A percentile compares a stretch with the other conserved stretches of the same genome.
These are phyloP conservation scores for Scaptomyza parva DNA, from an alignment of 2,888 invertebrate species.

Conservation along the genomic window DNA sequence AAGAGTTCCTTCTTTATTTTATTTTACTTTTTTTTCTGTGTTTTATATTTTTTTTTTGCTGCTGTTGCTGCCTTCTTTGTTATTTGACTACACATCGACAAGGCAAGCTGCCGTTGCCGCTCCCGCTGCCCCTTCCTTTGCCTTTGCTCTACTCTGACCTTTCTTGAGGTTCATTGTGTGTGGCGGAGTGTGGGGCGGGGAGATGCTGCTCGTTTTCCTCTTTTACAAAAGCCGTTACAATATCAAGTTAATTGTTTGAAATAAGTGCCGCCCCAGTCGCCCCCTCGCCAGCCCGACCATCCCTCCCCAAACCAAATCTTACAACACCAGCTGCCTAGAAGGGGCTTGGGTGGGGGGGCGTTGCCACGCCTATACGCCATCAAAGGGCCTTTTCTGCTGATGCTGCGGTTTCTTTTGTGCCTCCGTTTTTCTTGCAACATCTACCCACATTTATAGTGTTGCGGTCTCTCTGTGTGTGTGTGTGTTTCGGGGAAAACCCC, in stretches of 20 bases:
- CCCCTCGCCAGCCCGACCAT: neutral
- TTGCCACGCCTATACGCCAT: constrained; percentile 9
- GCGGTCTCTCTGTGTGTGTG: constrained; percentile 65
- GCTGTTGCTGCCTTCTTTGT: constrained; percentile 45
- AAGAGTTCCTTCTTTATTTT: constrained; percentile 48
- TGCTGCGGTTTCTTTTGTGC: constrained; percentile 80
- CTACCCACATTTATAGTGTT: constrained; percentile 78
- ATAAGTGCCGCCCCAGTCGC: constrained; percentile 70
- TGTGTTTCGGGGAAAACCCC: constrained; percentile 34
- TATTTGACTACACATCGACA: constrained; percentile 58
- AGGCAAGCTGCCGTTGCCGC: constrained; percentile 29
- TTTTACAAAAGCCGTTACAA: constrained; percentile 76
- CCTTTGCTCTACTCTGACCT: constrained; percentile 45
- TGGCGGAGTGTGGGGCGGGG: constrained; percentile 13
- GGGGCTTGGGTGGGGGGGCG: constrained; percentile 8
- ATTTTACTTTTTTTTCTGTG: neutral
- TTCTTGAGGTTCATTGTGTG: constrained; percentile 23
- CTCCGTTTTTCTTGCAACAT: constrained; percentile 59
- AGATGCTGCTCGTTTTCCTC: constrained; percentile 46
- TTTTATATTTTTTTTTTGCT: neutral
- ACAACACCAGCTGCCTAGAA: constrained; percentile 25
- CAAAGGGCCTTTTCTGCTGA: constrained; percentile 61
- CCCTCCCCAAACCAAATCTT: no score
- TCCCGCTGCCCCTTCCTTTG: no score
- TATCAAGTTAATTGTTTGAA: constrained; percentile 82